Conservation (phyloP, 2,113 vertebrate species). For the Zosterops lateralis region DNA sequence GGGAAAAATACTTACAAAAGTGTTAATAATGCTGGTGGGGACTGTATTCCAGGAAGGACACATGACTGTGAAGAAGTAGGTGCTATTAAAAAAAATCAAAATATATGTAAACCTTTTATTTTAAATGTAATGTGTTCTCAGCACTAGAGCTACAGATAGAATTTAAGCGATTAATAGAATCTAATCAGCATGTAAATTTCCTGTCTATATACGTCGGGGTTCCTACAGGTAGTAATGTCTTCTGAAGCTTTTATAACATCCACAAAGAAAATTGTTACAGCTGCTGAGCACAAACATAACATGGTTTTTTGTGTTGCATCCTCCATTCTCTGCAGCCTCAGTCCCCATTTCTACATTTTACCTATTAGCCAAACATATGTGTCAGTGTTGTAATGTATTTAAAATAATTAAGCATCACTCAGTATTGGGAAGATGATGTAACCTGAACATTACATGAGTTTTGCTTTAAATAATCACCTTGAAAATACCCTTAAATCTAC, state of each 20-base stretch:
- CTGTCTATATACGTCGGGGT: accelerated
- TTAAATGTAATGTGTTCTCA: not conserved
- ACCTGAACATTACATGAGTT: not conserved
- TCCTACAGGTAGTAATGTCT: not conserved
- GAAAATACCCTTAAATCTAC: not conserved
- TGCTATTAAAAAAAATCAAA: not conserved
- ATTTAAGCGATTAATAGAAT: not conserved
- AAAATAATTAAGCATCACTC: not conserved
- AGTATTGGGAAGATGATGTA: not conserved
- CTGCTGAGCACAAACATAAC: not conserved
- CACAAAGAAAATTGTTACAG: not conserved
- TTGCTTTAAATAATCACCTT: not conserved
- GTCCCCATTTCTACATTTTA: not conserved
- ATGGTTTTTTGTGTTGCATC: not conserved
- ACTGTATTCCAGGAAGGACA: not conserved
- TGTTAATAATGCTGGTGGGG: not conserved
- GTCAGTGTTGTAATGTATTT: not conserved
- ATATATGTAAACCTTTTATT: not conserved
- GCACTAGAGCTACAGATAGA: not conserved
- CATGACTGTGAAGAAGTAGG: not conserved
- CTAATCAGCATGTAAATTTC: not conserved
- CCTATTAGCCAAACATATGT: accelerated
- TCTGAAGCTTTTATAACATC: not conserved
- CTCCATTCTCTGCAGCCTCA: not conserved
- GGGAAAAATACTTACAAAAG: not conserved